These are phyloP conservation scores for Ictalurus punctatus DNA, from an alignment of 2,113 vertebrate genomes.

Conservation along the genomic window DNA sequence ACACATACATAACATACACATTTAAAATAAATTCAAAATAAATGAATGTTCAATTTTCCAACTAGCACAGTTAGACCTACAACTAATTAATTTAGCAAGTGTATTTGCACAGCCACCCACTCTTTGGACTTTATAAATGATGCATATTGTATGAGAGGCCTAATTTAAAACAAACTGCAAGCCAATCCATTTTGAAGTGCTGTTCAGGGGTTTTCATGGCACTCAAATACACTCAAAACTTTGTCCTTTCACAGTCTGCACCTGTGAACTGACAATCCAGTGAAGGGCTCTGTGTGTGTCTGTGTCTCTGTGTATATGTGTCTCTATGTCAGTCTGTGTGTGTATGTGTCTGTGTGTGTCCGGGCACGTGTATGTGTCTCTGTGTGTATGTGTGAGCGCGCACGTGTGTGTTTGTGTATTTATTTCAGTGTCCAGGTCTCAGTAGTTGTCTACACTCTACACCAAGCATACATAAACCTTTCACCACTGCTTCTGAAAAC, in stretches of 20 bases:
- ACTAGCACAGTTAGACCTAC: neutral
- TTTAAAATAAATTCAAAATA: neutral
- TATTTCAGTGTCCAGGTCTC: slow-evolving; percentile 11
- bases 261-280: slow-evolving; percentile 14
- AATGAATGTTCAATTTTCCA: slow-evolving; percentile 3
- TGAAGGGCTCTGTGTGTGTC: neutral
- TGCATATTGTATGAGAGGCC: neutral
- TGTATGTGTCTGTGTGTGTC: no score
- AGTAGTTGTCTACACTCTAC: neutral
- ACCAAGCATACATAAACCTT: neutral
- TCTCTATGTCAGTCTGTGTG: neutral
- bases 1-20: no score
- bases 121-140: neutral
- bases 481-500: neutral
- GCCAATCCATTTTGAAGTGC: neutral
- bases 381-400: no score
- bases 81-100: slow-evolving; percentile 20
- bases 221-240: slow-evolving; percentile 8
- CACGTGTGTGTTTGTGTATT: neutral
- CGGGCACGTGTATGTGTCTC: no score
- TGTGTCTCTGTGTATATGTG: neutral
- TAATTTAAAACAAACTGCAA: slow-evolving; percentile 30
- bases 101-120: slow-evolving; percentile 1
- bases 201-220: neutral
- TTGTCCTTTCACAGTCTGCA: neutral